phyloP scores from a whole-genome alignment of 35 echinoderm and acorn worm genomes.

The Amphiura filiformis region DNA sequence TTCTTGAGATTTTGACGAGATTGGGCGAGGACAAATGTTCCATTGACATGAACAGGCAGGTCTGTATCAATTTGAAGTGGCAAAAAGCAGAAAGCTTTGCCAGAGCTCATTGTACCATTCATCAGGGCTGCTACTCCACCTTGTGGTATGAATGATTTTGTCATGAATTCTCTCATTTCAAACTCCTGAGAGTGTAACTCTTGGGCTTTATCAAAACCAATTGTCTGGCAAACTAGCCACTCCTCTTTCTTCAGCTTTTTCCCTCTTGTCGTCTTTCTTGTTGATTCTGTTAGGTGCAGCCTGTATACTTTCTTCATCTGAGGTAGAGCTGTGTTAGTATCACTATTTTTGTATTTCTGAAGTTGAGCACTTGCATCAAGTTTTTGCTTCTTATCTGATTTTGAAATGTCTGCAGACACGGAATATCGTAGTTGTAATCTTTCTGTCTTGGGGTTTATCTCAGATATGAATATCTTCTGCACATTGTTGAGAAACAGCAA shows the following conservation, averaged over 20 bases:
- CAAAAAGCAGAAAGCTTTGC: slow-evolving; percentile 11
- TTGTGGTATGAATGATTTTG: slow-evolving; percentile 22
- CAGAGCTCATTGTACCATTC: not conserved
- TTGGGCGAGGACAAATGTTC: slow-evolving; percentile 68
- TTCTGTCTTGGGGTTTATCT: not conserved
- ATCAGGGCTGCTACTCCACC: slow-evolving; percentile 18
- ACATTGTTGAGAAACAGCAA: slow-evolving; percentile 54
- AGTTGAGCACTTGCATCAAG: not conserved
- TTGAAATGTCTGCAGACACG: slow-evolving; percentile 19
- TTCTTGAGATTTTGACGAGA: slow-evolving; percentile 53
- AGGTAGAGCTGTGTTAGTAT: not conserved
- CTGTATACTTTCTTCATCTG: not conserved
- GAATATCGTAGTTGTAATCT: not conserved
- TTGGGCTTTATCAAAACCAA: slow-evolving; percentile 18
- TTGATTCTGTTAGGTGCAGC: not conserved
- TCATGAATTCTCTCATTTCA: not conserved
- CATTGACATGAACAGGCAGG: slow-evolving; percentile 68
- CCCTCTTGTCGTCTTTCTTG: not conserved
- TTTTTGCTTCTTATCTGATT: not conserved
- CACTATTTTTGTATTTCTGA: not conserved
- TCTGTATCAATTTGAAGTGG: slow-evolving; percentile 39
- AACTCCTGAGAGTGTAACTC: not conserved
- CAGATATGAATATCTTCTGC: slow-evolving; percentile 39
- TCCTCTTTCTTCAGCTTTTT: not conserved
- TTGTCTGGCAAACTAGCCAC: slow-evolving; percentile 45